Evolutionary conservation across 1,140 invertebrate genomes (phyloP), one percentile per base, ranked within the genome.

Genomic region (Hyles euphorbiae): DNA sequence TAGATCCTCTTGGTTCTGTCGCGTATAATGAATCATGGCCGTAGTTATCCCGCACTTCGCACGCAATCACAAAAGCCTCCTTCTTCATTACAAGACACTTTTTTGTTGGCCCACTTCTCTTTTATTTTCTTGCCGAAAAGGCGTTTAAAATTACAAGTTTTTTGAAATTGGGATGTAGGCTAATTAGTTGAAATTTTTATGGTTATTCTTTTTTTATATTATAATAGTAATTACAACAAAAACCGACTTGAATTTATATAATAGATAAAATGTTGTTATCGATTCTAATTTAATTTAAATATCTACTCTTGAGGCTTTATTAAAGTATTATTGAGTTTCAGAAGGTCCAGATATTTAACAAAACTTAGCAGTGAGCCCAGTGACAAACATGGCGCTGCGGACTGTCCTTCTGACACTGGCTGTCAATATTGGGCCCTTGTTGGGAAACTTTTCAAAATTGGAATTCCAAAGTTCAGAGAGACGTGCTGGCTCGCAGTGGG

Each of bases 391-490:
- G 72, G 70, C 74, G 69, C 59, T 65, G 63, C 67, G 68, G 72
- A 72, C 69, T 81, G 67, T 70, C 73, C 76, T 72, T 81, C 75
- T 83, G 81, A 82, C 78, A 79, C 70, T 75, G 70, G 70, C 78
- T 84, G 83, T 86, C 81, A 87, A 87, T 85, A 81, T 76, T 69
- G 74, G 53, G 70, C 73, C 68, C 78, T 86, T 76, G 77, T 82
- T 82, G 78, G 72, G 76, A 85, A 88, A 88, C 74, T 88, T 88
- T 86, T 85, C 85, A 85, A 86, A 88, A 88, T 88, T 88, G 85
- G 81, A 88, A 88, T 88, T 88, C 83, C 83, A 60, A 82, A 87
- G 81, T 88, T 84, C 61, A 72, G 72, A 72, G 73, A 72, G 71
- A 87, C 84, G 83, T 84, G 84, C 75, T 80, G 78, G 76, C 72